Evolutionary conservation across 1,140 invertebrate species (phyloP), one percentile per base, ranked within the genome.

Genomic region (Manduca sexta): DNA sequence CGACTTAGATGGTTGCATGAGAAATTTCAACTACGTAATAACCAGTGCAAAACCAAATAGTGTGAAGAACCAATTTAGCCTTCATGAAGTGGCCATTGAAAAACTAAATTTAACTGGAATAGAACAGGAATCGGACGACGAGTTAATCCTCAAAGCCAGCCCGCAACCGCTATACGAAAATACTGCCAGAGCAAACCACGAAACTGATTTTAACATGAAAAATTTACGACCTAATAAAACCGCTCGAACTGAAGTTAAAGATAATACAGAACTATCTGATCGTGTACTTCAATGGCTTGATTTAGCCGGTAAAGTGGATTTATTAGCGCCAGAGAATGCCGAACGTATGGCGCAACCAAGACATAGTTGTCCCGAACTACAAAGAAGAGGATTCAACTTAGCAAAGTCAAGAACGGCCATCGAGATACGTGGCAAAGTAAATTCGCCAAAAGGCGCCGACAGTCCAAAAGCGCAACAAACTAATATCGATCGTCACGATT

Each of bases 211-310:
- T 37, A 45, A 65, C 40, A 84, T 83, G 79, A 81, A 60, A 44
- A 54, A 67, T 12, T 45, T 73, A n/a, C 71, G 70, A 56, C 64
- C 62, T 12, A 83, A 81, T 38, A 67, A 75, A 43, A 83, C 79
- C 3, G 63, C 69, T 0, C 60, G 78, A 18, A 60, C 44, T 5
- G 79, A 83, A 1, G 44, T 50, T 1, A 74, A 75, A 43, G 73
- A 82, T 40, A 74, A 69, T 40, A 84, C 74, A 2, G 84, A 85
- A 8, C 64, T 89, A 45, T 89, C 88, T 2, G 89, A 90, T 40
- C 69, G 89, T 45, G 89, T 91, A 0, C 67, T 90, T 8, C 86
- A 88, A 53, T 91, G 90, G 90, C 57, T 91, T 16, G 89, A 90
- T 67, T 63, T 90, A 29, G 88, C 89, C 0, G 88, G 81, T 15